Percentiles rank a stretch among this genome's conserved stretches.
These are phyloP conservation scores for Sebastes schlegelii DNA, from an alignment of 2,113 vertebrate genomes.

Conservation along the genomic window DNA sequence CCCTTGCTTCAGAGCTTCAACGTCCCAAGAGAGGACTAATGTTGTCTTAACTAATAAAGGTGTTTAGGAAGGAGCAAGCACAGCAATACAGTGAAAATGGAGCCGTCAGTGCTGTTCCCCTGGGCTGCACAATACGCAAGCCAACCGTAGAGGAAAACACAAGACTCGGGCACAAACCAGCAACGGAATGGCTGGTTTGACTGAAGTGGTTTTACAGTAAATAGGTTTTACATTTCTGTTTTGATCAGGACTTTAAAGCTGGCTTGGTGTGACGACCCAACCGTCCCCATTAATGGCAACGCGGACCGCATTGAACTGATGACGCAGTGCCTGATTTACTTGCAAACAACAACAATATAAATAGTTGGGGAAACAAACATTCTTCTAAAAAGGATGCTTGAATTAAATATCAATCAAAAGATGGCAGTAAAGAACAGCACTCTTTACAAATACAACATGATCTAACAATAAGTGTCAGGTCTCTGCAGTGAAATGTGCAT, in stretches of 20 bases:
- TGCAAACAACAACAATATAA: not conserved
- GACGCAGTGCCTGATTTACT: not conserved
- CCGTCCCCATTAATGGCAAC: not conserved
- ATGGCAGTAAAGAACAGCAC: too few species aligned
- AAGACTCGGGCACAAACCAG: not conserved
- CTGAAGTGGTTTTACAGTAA: conserved; percentile 13
- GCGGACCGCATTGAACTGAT: not conserved
- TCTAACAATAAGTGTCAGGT: not conserved
- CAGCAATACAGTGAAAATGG: conserved; percentile 54
- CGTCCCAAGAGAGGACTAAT: conserved; percentile 56
- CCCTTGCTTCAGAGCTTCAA: conserved; percentile 45
- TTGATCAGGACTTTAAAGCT: conserved; percentile 7
- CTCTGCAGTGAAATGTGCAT: not conserved
- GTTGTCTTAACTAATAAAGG: conserved; percentile 73
- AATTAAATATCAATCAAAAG: not conserved
- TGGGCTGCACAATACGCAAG: conserved; percentile 45
- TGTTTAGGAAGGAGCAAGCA: conserved; percentile 46
- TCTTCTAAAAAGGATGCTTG: not conserved
- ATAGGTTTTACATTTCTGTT: conserved; percentile 27
- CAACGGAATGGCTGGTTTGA: conserved; percentile 20
- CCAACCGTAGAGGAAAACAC: conserved; percentile 55
- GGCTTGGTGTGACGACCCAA: conserved; percentile 14
- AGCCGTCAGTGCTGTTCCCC: conserved; percentile 60
- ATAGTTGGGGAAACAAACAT: not conserved
- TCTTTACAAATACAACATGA: too few species aligned